A percentile compares a stretch with the other conserved stretches of the same genome.
Conservation (phyloP, 2,888 invertebrate genomes). For the Glaucopsyche alexis region DNA sequence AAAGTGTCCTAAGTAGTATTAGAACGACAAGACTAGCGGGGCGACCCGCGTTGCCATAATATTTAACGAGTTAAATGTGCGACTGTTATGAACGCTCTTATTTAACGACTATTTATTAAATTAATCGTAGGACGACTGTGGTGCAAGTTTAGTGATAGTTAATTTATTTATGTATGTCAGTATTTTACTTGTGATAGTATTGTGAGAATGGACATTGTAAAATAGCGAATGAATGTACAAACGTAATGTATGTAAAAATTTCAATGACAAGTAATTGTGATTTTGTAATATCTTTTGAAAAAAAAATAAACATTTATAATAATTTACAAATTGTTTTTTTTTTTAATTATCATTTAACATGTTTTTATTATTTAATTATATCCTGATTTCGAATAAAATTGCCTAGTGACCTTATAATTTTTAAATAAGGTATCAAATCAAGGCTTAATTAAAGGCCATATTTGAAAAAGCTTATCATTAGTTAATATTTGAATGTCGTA, state of each 20-base stretch:
- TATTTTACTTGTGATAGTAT: constrained; percentile 65
- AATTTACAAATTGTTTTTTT: constrained; percentile 57
- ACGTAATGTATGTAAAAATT: constrained; percentile 48
- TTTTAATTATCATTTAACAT: constrained; percentile 34
- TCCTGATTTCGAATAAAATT: constrained; percentile 23
- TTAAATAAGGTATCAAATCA: constrained; percentile 1
- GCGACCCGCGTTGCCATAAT: constrained; percentile 73
- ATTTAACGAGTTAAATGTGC: constrained; percentile 59
- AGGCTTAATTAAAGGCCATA: constrained; percentile 2
- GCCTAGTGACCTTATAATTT: constrained; percentile 17
- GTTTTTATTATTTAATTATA: constrained; percentile 42
- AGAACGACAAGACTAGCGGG: constrained; percentile 70
- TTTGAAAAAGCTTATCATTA: neutral
- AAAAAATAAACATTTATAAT: constrained; percentile 55
- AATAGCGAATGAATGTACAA: constrained; percentile 57
- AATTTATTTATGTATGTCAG: constrained; percentile 78
- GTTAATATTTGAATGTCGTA: neutral
- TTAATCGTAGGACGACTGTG: constrained; percentile 70
- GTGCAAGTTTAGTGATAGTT: constrained; percentile 70
- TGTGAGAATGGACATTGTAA: constrained; percentile 46
- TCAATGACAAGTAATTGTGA: constrained; percentile 60
- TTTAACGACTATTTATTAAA: constrained; percentile 72
- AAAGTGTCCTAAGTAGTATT: constrained; percentile 78
- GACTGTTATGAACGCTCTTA: constrained; percentile 58
- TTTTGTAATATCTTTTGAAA: constrained; percentile 63